Conservation (phyloP, 2,113 vertebrate species). For the Leptobrachium leishanense region DNA sequence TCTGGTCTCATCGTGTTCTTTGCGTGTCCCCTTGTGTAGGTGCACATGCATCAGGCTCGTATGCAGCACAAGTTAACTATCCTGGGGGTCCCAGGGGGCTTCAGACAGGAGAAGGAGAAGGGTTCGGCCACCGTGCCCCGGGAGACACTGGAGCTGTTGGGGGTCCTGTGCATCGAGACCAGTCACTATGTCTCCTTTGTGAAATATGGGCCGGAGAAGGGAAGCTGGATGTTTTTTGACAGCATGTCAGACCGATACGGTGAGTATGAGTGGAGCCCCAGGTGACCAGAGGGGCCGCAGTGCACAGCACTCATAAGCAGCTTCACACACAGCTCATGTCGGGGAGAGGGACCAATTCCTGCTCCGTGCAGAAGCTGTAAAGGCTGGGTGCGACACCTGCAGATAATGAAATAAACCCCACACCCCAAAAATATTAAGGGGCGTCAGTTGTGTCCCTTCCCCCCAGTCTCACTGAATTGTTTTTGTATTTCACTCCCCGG, state of each 20-base stretch:
- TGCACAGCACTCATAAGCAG: too few species aligned
- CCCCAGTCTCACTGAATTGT: too few species aligned
- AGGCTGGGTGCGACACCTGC: too few species aligned
- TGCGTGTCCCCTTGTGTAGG: too few species aligned
- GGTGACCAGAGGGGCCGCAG: neutral
- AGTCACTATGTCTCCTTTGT: conserved; percentile 90
- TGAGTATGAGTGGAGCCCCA: conserved; percentile 52
- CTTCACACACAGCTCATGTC: neutral
- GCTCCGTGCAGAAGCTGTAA: too few species aligned
- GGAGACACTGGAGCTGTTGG: conserved; percentile 83
- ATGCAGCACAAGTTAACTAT: conserved; percentile 51
- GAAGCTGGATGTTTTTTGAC: conserved; percentile 89
- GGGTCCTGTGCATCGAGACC: conserved; percentile 87
- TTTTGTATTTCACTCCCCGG: too few species aligned
- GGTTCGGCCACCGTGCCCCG: conserved; percentile 53
- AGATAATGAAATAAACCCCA: too few species aligned
- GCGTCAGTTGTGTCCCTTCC: too few species aligned
- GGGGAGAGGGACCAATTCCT: neutral
- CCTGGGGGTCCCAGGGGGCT: conserved; percentile 67
- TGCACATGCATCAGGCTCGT: conserved; percentile 73
- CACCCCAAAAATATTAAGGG: too few species aligned
- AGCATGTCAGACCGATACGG: conserved; percentile 89
- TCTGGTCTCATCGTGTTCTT: too few species aligned
- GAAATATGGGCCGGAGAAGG: conserved; percentile 69
- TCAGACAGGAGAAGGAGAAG: neutral